Percentiles rank a stretch among this genome's conserved stretches.
Conservation (phyloP, 2,797 vertebrate species). For the Muscicapa striata region DNA sequence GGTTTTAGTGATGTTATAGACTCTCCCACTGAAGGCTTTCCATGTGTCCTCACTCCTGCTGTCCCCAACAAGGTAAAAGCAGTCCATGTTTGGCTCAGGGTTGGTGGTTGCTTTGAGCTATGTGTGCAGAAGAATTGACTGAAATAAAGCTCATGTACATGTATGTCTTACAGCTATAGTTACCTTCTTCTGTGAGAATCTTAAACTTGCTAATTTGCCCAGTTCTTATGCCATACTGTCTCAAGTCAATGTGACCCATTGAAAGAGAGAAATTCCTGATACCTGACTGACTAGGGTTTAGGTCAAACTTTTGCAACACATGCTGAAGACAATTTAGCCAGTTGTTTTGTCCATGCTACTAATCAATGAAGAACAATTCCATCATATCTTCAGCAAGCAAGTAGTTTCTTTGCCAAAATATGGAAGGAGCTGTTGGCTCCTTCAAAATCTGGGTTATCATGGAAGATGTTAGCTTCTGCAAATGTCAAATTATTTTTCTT, state of each 20-base stretch:
- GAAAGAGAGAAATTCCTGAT: not conserved
- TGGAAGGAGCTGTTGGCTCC: not conserved
- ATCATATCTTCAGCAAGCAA: not conserved
- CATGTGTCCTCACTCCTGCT: slow-evolving; percentile 31
- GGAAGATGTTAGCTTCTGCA: not conserved
- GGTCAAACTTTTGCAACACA: not conserved
- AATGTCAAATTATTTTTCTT: not conserved
- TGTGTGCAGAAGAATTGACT: not conserved
- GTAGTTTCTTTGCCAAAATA: not conserved
- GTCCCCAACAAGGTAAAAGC: slow-evolving; percentile 67
- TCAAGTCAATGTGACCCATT: not conserved
- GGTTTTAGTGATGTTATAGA: slow-evolving; percentile 41
- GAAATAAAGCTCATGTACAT: not conserved
- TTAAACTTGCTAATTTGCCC: not conserved
- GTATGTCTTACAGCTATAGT: not conserved
- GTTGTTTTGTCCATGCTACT: not conserved
- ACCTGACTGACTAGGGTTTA: not conserved
- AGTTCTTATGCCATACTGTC: not conserved
- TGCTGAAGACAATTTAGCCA: not conserved
- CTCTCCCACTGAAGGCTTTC: slow-evolving; percentile 20
- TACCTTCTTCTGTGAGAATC: not conserved
- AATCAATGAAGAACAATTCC: not conserved
- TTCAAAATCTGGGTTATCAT: not conserved
- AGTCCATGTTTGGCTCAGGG: not conserved
- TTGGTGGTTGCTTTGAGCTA: not conserved